Base-by-base conservation (phyloP, 2,888 invertebrate genomes). In the Platycheirus albimanus region DNA sequence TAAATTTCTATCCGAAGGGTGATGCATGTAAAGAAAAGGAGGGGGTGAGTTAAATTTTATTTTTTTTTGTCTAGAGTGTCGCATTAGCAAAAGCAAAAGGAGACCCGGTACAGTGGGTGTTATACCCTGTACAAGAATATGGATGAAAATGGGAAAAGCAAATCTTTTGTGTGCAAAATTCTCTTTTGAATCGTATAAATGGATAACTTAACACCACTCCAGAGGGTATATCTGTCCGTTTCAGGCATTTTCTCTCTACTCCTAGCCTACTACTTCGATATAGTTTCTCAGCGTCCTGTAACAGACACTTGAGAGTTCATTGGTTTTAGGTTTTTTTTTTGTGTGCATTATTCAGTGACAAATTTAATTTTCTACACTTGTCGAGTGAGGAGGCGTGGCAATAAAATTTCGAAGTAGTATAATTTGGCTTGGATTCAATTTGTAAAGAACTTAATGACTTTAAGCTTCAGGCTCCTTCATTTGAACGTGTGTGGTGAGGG, bases 161-260 rank as follows among this genome's bases (percentile, higher is more conserved):
- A 77, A 78, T 83, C 83, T 83, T 77, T 83, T 83, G 83, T 83
- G 64, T 78, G 49, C 24, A 43, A 58, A 63, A 74, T 64, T 77
- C 78, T 74, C 63, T 72, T 72, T 74, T 64, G 56, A 83, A 83
- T 83, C 77, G 69, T 56, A 83, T 83, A 83, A 83, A 83, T 78
- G 83, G 83, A 83, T 83, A 83, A 74, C 77, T 83, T 78, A 83
- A 74, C 83, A 83, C 63, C 83, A 83, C 83, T 83, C 72, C 67
- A 58, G 63, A 63, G 83, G 77, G 83, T 77, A 69, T 61, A 78
- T 83, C 83, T 83, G 83, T 83, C 83, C 83, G 63, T 83, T 78
- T 56, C 83, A 83, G 81, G 24, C 58, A 28, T 15, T 45, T 61
- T 45, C 17, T 7, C 19, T 33, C n/a, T n/a, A n/a, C n/a, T n/a